phyloP scores from a whole-genome alignment of 2,113 vertebrate genomes.

The Clarias magur region DNA sequence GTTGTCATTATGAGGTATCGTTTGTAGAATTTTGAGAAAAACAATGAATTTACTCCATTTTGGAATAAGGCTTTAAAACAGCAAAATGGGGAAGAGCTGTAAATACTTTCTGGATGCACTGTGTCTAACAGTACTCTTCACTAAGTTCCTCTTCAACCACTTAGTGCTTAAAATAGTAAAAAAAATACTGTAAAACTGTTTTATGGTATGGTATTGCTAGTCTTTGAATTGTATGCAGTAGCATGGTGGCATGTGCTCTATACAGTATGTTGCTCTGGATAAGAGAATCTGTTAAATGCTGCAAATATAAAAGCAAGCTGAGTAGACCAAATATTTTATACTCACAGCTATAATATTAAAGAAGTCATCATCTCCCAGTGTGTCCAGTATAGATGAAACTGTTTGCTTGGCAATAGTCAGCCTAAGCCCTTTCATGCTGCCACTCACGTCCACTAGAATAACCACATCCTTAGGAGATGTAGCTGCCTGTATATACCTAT shows the following conservation, averaged over 20 bases:
- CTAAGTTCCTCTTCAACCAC: background rate
- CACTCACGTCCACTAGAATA: slow-evolving; percentile 95
- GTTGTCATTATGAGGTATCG: no score
- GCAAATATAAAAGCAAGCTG: background rate
- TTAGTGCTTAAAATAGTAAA: background rate
- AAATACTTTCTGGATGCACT: background rate
- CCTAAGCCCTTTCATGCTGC: slow-evolving; percentile 97
- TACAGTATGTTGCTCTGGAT: no score
- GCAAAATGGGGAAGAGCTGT: no score
- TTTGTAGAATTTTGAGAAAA: no score
- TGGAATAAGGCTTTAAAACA: no score
- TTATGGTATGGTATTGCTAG: background rate
- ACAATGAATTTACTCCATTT: no score
- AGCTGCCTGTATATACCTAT: slow-evolving; percentile 97
- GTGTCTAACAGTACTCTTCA: background rate
- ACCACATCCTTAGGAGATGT: slow-evolving; percentile 97
- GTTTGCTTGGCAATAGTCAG: slow-evolving; percentile 96
- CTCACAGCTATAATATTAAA: slow-evolving; percentile 95
- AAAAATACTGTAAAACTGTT: background rate
- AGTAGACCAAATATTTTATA: slow-evolving; percentile 11
- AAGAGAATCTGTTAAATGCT: background rate
- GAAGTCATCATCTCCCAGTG: slow-evolving; percentile 97
- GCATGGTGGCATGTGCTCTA: background rate
- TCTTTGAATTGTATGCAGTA: background rate
- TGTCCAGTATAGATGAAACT: slow-evolving; percentile 96